phyloP scores from a whole-genome alignment of 2,113 vertebrate genomes.

The Galemys pyrenaicus region DNA sequence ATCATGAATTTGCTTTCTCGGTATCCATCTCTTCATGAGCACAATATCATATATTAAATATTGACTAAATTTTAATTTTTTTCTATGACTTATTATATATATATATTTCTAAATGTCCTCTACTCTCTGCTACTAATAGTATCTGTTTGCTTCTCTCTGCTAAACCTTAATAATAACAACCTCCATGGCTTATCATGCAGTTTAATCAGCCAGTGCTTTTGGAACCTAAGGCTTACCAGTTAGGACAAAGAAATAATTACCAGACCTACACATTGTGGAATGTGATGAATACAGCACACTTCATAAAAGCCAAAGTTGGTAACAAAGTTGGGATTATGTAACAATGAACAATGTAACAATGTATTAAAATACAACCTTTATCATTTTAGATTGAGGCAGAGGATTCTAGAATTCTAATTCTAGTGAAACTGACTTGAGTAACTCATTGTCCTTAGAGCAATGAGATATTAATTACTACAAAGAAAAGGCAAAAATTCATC shows the following conservation, averaged over 20 bases:
- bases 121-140: background rate
- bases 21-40: background rate
- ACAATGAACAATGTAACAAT: conserved; percentile 29
- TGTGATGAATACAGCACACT: conserved; percentile 55
- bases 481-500: conserved; percentile 11
- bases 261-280: background rate
- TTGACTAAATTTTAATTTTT: background rate
- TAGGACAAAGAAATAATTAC: background rate
- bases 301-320: conserved; percentile 54
- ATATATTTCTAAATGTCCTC: background rate
- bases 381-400: conserved; percentile 11
- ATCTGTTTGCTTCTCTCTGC: background rate
- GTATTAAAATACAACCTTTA: background rate
- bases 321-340: conserved; percentile 67
- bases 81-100: background rate
- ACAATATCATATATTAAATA: background rate
- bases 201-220: background rate
- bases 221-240: background rate
- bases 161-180: background rate
- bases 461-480: conserved; percentile 48
- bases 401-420: background rate
- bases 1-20: background rate
- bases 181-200: background rate
- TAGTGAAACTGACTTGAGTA: conserved; percentile 38
- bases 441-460: conserved; percentile 32